phyloP scores from a whole-genome alignment of 1,140 invertebrate species.

The Drosophila neocordata region DNA sequence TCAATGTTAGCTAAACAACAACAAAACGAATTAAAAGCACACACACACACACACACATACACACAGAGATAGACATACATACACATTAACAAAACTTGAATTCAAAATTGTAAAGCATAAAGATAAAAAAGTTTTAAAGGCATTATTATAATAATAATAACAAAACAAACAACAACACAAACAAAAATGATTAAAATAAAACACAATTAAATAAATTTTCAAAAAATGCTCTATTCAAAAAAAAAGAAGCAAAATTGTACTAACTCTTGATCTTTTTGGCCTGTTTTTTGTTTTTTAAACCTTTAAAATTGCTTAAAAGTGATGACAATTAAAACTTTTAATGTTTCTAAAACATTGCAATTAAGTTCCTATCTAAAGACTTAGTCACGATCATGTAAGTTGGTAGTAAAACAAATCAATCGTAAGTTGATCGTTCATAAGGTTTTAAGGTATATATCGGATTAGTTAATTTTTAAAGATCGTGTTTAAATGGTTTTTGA shows the following conservation, averaged over 20 bases:
- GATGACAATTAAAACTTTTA: background rate
- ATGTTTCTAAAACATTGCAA: no score
- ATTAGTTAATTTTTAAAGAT: no score
- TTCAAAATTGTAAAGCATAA: conserved; percentile 67
- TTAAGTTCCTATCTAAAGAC: no score
- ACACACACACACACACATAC: conserved; percentile 22
- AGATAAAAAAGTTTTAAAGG: conserved; percentile 46
- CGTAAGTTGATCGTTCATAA: no score
- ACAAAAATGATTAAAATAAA: conserved; percentile 35
- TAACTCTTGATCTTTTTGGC: background rate
- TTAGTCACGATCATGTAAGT: no score
- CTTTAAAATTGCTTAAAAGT: background rate
- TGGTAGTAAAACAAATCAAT: no score
- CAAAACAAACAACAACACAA: conserved; percentile 60
- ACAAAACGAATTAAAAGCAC: conserved; percentile 38
- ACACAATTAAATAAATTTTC: conserved; percentile 42
- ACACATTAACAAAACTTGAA: conserved; percentile 45
- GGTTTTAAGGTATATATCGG: no score
- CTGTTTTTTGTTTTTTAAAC: background rate
- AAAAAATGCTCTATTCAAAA: background rate
- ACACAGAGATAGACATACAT: no score
- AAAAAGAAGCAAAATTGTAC: background rate
- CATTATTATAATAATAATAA: conserved; percentile 7
- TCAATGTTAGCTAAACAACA: conserved; percentile 32
- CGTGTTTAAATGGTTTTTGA: no score